phyloP scores from a whole-genome alignment of 2,113 vertebrate genomes.

The Thamnophis sirtalis region DNA sequence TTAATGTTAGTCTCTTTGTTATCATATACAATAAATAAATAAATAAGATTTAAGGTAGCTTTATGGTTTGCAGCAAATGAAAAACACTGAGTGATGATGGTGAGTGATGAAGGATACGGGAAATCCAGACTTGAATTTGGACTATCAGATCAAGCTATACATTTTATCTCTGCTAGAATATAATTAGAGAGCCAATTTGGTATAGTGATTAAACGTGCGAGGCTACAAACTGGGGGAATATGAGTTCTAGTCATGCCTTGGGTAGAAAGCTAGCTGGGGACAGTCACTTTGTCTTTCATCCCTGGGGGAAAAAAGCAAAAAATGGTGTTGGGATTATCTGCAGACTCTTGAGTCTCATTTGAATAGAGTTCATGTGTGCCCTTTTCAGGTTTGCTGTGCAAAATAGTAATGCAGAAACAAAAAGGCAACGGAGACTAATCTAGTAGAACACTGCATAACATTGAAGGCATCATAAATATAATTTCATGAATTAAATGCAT shows the following conservation, averaged over 20 bases:
- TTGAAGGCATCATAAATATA: not conserved
- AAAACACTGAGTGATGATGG: not conserved
- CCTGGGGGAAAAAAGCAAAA: not conserved
- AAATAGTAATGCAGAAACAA: not conserved
- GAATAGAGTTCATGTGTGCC: not conserved
- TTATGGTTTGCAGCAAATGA: not conserved
- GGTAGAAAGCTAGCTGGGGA: not conserved
- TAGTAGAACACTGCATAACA: not conserved
- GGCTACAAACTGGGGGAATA: not conserved
- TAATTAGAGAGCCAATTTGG: not conserved
- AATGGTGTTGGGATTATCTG: not conserved
- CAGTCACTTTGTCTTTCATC: too few species aligned
- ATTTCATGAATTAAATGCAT: not conserved
- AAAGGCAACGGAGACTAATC: not conserved
- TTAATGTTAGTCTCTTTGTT: not conserved
- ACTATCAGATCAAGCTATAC: not conserved
- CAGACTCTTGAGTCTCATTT: not conserved
- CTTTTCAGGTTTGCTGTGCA: not conserved
- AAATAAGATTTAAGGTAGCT: not conserved
- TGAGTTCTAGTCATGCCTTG: not conserved
- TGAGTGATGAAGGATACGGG: not conserved
- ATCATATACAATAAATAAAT: not conserved
- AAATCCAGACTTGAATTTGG: not conserved
- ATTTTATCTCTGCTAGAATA: not conserved
- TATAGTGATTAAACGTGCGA: not conserved